Evolutionary conservation across 2,888 invertebrate species (phyloP).

Genomic region (Silvanus unidentatus): DNA sequence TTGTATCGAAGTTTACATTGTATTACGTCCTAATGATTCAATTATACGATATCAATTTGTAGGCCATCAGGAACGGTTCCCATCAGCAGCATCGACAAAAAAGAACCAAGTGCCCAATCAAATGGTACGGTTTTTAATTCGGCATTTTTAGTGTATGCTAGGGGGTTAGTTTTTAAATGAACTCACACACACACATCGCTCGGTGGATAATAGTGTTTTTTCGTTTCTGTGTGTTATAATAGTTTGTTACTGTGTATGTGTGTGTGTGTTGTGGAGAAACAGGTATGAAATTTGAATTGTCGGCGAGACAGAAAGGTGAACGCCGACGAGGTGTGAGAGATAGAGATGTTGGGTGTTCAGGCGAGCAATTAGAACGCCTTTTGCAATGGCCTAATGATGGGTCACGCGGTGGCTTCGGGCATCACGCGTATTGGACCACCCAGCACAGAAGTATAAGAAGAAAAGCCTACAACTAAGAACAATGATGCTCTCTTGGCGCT

Average conservation of each 20-base stretch:
- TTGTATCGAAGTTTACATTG: too few relatives aligned
- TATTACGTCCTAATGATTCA: too few relatives aligned
- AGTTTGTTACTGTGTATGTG: too few relatives aligned
- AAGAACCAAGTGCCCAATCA: background rate
- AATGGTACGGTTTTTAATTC: constrained; percentile 3
- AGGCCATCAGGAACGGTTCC: too few relatives aligned
- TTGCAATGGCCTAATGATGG: constrained; percentile 49
- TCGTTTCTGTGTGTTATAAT: too few relatives aligned
- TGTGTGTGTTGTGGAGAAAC: constrained; percentile 12
- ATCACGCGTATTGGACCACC: constrained; percentile 42
- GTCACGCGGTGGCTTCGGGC: constrained; percentile 44
- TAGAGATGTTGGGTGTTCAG: constrained; percentile 44
- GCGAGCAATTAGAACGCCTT: constrained; percentile 49
- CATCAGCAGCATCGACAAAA: too few relatives aligned
- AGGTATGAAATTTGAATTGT: constrained; percentile 21
- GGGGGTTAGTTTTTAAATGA: too few relatives aligned
- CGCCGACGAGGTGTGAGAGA: constrained; percentile 40
- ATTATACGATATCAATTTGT: too few relatives aligned
- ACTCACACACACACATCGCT: too few relatives aligned
- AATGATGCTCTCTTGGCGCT: too few relatives aligned
- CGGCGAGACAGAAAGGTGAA: constrained; percentile 22
- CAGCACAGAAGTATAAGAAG: constrained; percentile 26
- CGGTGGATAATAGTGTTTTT: too few relatives aligned
- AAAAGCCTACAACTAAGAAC: background rate
- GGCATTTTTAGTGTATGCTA: background rate